Conservation (phyloP, 2,888 invertebrate species). For the Pasiphila rectangulata region DNA sequence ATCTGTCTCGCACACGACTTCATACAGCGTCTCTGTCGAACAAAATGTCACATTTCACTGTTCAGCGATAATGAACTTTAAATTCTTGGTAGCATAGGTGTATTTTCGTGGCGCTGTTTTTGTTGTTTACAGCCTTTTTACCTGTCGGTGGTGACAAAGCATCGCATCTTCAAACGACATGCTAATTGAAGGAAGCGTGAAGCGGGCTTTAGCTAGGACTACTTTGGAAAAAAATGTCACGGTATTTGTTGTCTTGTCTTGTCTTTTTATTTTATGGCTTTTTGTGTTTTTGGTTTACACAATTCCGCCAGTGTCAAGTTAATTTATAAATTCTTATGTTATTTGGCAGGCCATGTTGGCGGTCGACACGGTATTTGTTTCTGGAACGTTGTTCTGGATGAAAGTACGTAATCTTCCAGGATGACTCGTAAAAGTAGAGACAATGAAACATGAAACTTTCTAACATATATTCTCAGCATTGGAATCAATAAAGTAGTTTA, state of each 20-base stretch:
- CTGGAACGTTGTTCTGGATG: no score
- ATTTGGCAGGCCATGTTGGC: no score
- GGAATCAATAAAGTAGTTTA: no score
- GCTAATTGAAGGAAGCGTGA: slow-evolving; percentile 75
- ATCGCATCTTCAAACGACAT: slow-evolving; percentile 75
- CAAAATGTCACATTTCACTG: slow-evolving; percentile 54
- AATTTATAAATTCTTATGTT: no score
- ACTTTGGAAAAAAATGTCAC: slow-evolving; percentile 51
- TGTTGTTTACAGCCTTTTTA: slow-evolving; percentile 43
- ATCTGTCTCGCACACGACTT: slow-evolving; percentile 75
- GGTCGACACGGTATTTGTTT: no score
- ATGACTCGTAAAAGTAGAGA: no score
- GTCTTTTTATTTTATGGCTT: no score
- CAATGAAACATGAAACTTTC: no score
- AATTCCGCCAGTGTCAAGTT: no score
- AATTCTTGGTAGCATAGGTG: slow-evolving; percentile 40
- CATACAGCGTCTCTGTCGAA: slow-evolving; percentile 52
- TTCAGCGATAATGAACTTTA: slow-evolving; percentile 55
- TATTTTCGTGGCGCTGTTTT: slow-evolving; percentile 37
- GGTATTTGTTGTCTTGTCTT: slow-evolving; percentile 39
- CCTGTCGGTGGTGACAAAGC: slow-evolving; percentile 48
- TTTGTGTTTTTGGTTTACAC: slow-evolving; percentile 9
- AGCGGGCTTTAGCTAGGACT: slow-evolving; percentile 53
- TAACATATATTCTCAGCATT: no score
- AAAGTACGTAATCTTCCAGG: no score